Percentiles rank a stretch among this genome's conserved stretches.
Evolutionary conservation across 2,113 vertebrate species (phyloP).

Genomic region (Hippocampus comes): DNA sequence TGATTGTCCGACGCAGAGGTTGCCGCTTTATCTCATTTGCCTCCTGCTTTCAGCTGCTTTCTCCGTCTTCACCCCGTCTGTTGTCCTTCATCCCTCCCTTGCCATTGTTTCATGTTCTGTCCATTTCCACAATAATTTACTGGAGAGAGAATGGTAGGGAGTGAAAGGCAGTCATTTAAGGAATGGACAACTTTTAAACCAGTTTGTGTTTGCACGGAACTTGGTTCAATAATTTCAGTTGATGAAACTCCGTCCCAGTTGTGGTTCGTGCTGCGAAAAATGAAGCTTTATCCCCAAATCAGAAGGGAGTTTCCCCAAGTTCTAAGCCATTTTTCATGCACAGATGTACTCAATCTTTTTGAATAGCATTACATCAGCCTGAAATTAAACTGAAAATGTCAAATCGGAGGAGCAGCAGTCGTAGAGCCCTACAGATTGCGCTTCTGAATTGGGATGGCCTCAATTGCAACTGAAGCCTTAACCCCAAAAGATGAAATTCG

Average conservation of each 20-base stretch:
- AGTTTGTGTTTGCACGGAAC: neutral
- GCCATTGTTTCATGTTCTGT: constrained; percentile 7
- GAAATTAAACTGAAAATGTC: constrained; percentile 1
- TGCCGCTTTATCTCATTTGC: constrained; percentile 17
- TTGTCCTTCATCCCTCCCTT: constrained; percentile 2
- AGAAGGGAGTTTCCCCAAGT: neutral
- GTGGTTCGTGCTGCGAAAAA: neutral
- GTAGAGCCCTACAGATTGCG: neutral
- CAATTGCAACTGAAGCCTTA: constrained; percentile 7
- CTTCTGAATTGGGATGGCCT: constrained; percentile 6
- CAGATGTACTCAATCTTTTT: neutral
- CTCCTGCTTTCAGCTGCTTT: constrained; percentile 32
- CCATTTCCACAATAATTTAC: constrained; percentile 16
- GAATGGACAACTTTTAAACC: neutral
- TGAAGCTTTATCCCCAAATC: neutral
- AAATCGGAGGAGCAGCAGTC: neutral
- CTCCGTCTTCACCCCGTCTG: constrained; percentile 15
- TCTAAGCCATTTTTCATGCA: neutral
- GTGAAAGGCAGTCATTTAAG: constrained; percentile 12
- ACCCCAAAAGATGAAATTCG: constrained; percentile 25
- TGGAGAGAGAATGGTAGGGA: constrained; percentile 8
- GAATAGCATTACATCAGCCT: neutral
- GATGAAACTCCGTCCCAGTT: neutral
- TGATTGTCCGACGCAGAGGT: constrained; percentile 22
- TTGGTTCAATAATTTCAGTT: neutral